Evolutionary conservation across 2,888 invertebrate species (phyloP).

Genomic region (Xylocampa areola): DNA sequence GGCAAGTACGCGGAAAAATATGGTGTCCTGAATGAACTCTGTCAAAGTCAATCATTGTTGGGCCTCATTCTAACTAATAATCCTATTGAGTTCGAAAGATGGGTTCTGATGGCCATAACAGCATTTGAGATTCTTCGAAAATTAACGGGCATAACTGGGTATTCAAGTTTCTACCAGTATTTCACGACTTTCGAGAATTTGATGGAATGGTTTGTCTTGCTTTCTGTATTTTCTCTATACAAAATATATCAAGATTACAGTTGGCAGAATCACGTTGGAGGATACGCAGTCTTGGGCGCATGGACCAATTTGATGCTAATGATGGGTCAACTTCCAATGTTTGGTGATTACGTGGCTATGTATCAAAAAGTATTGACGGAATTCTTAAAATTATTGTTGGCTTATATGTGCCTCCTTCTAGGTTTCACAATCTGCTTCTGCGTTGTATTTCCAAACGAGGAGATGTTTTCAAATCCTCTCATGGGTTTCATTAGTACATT

Average conservation of each 20-base stretch:
- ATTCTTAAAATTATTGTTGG: conserved; percentile 94
- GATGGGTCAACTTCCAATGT: conserved; percentile 96
- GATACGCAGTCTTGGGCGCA: conserved; percentile 95
- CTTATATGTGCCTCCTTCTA: conserved; percentile 94
- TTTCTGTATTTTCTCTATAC: conserved; percentile 95
- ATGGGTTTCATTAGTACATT: conserved; percentile 95
- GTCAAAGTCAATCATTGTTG: conserved; percentile 93
- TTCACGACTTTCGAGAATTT: conserved; percentile 95
- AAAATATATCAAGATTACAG: conserved; percentile 94
- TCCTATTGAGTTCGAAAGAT: conserved; percentile 95
- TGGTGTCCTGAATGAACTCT: conserved; percentile 92
- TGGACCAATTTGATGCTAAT: conserved; percentile 97
- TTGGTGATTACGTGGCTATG: conserved; percentile 97
- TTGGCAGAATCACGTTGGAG: conserved; percentile 96
- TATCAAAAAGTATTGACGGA: conserved; percentile 96
- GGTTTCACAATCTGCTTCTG: conserved; percentile 97
- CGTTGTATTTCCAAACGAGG: conserved; percentile 95
- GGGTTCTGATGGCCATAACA: conserved; percentile 93
- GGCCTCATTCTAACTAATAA: conserved; percentile 93
- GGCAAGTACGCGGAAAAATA: conserved; percentile 85
- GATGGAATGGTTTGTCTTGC: conserved; percentile 96
- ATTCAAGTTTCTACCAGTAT: conserved; percentile 94
- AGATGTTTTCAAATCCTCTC: conserved; percentile 95
- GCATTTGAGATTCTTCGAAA: conserved; percentile 94
- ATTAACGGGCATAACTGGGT: conserved; percentile 94